Conservation (phyloP, 2,888 invertebrate genomes). For the Synanthedon formicaeformis region DNA sequence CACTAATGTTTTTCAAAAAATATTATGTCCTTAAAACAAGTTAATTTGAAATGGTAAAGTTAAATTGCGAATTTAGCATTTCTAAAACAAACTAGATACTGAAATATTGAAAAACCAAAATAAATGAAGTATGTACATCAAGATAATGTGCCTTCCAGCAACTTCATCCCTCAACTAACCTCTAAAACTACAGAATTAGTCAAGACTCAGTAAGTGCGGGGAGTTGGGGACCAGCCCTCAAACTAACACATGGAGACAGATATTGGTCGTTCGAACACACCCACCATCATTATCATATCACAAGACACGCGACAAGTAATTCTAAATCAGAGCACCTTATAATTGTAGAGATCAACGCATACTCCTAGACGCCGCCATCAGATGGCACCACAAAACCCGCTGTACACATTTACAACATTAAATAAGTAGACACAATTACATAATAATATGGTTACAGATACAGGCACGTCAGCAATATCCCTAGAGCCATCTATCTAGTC, state of each 20-base stretch:
- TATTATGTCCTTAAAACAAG: no score
- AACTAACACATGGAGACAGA: constrained; percentile 42
- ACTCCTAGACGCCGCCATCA: constrained; percentile 51
- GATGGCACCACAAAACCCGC: constrained; percentile 50
- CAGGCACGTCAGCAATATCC: constrained; percentile 41
- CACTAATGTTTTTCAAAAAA: no score
- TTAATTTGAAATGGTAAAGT: neutral
- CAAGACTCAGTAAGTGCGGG: constrained; percentile 4
- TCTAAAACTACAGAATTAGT: constrained; percentile 2
- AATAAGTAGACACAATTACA: constrained; percentile 45
- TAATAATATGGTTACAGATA: constrained; percentile 27
- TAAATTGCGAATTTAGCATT: neutral
- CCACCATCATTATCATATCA: constrained; percentile 39
- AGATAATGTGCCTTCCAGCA: neutral
- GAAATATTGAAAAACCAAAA: no score
- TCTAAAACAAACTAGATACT: no score
- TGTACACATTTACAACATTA: constrained; percentile 61
- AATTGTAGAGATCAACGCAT: constrained; percentile 69
- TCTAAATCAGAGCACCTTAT: constrained; percentile 70
- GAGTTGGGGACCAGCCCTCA: constrained; percentile 49
- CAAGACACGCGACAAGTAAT: constrained; percentile 61
- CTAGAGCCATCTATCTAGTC: neutral
- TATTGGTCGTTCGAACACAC: constrained; percentile 59
- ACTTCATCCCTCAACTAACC: constrained; percentile 1
- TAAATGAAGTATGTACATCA: no score